Evolutionary conservation across 1,140 invertebrate species (phyloP), one percentile per base, ranked within the genome.

Genomic region (Scaptomyza montana): DNA sequence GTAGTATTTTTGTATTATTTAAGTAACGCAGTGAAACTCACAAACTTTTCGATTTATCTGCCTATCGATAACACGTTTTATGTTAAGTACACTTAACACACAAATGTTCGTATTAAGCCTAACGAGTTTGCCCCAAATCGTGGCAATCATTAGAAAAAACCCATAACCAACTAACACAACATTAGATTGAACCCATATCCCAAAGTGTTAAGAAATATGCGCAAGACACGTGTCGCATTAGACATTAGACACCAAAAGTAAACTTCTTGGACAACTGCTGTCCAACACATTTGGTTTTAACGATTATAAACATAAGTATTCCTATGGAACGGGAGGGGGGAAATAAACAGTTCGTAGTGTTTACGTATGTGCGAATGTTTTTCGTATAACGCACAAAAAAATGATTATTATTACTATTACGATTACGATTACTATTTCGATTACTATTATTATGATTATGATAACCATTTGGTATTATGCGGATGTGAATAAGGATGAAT

Each of bases 221-320:
- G 69, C 55, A 55, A 30, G 82, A 77, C 84, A 87, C 84, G 85
- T 89, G 84, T 84, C 73, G 76, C 84, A 89, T 89, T 82, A 84
- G 33, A 30, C 28, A 30, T 30, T 30, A 30, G 30, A 33, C 7
- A 33, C 30, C 5, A 33, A 33, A 33, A 25, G 21, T 25, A 54
- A 70, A 69, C 50, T 57, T 66, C 49, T 36, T 33, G 56, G 64
- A 67, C 76, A 86, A 73, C 80, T 84, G 73, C 56, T 25, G 21
- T 25, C 21, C 21, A 25, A 25, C 2, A 25, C 60, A 77, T 77
- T 77, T 60, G 54, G 56, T 60, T 63, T 79, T 66, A 74, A 74
- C 74, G 85, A 87, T 87, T 89, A 89, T 87, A 87, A 84, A 87
- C 84, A 84, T 77, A 87, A 89, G 80, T 80, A 87, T 87, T 87